Evolutionary conservation across 2,113 vertebrate species (phyloP), one percentile per base, ranked within the genome.

Genomic region (Mormyrus lacerda): DNA sequence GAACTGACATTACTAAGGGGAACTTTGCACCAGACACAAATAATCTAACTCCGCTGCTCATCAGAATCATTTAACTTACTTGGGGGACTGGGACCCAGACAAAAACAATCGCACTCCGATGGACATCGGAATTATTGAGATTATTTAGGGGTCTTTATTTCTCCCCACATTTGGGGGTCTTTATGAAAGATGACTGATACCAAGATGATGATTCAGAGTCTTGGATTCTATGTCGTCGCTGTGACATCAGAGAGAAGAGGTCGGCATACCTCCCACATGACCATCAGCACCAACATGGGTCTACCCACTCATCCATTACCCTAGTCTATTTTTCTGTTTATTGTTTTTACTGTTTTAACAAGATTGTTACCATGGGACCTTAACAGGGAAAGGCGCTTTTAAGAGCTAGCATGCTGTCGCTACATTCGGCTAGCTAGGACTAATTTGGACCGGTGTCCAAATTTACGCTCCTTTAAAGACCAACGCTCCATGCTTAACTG

Each of bases 91-190:
- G 21, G 58, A 2, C 58, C 24, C 58, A 1, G 45, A 50, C 44
- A 94, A 91, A 92, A 92, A 94, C 94, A 92, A 89, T 87, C 76
- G 89, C 17, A 42, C 87, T 48, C 87, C 91, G 91, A 90, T 91
- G 90, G 92, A 92, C 91, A 93, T 90, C 88, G 91, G 44, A 19
- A 7, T 92, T 91, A 91, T 91, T 88, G 10, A 1, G n/a, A 31
- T 13, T 69, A 79, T 79, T 79, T 7, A 2, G 35, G 35, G 35
- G 31, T 42, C 86, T 93, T 69, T 69, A 69, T 31, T 31, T 13
- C n/a, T 42, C 73, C 5, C 35, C 3, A 10, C 61, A 31, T 69
- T 27, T 69, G 61, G n/a, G 61, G 27, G 5, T 42, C 35, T 79
- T 79, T 76, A 91, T 50, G 61, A 69, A 65, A 91, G 90, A 91